phyloP scores from a whole-genome alignment of 2,888 invertebrate genomes.

The Himalopsyche tibetana region DNA sequence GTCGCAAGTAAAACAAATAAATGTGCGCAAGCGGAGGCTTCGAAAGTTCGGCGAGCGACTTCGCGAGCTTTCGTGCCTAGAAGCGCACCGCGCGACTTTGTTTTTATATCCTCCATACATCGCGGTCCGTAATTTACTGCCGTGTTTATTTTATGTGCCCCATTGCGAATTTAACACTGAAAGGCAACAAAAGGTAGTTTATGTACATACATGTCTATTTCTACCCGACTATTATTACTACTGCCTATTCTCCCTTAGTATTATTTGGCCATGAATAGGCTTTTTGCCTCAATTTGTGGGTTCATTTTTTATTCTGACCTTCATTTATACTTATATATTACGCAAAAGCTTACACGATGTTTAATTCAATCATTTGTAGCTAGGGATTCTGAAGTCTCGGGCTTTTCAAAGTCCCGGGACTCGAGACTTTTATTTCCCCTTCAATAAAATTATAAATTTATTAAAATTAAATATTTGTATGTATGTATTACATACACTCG shows the following conservation, averaged over 20 bases:
- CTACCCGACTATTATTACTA: slow-evolving; percentile 28
- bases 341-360: too few species aligned
- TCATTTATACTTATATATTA: neutral
- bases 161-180: slow-evolving; percentile 18
- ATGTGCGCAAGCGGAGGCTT: neutral
- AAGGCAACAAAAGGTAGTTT: slow-evolving; percentile 13
- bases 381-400: too few species aligned
- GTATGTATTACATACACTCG: too few species aligned
- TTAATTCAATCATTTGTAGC: too few species aligned
- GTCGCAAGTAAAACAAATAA: slow-evolving; percentile 6
- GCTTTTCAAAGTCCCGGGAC: too few species aligned
- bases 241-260: neutral
- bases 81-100: slow-evolving; percentile 7
- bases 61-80: slow-evolving; percentile 17
- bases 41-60: slow-evolving; percentile 1
- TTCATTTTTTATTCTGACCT: neutral
- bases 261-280: slow-evolving; percentile 9
- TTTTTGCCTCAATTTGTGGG: neutral
- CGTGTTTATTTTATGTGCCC: slow-evolving; percentile 16
- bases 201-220: neutral
- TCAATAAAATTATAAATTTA: too few species aligned
- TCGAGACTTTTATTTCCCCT: too few species aligned
- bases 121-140: slow-evolving; percentile 18
- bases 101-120: slow-evolving; percentile 22
- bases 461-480: too few species aligned